Evolutionary conservation across 2,888 invertebrate genomes (phyloP).

Genomic region (Stegana nigrithorax): DNA sequence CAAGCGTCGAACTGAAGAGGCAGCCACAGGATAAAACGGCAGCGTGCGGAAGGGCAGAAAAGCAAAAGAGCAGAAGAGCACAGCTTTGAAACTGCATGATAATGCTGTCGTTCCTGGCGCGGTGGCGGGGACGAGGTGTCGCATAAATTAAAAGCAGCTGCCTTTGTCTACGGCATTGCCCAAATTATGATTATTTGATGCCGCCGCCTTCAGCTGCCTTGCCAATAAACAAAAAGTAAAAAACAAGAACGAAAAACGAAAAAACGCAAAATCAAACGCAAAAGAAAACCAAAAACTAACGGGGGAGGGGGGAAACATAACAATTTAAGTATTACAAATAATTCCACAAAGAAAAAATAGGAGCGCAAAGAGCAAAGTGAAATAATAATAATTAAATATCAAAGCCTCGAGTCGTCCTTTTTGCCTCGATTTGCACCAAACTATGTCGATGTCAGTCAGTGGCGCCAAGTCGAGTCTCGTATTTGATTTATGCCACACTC

Average conservation of each 20-base stretch:
- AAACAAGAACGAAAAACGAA: neutral
- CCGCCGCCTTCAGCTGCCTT: constrained; percentile 1
- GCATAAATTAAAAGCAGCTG: constrained; percentile 10
- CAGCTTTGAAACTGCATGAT: no score
- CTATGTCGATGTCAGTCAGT: neutral
- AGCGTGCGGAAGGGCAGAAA: neutral
- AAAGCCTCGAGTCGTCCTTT: neutral
- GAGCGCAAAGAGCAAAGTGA: no score
- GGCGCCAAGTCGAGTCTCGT: neutral
- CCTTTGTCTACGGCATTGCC: neutral
- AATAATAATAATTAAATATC: no score
- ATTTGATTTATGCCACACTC: neutral
- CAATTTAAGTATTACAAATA: no score
- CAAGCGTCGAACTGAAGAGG: neutral
- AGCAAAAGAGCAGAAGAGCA: neutral
- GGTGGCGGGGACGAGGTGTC: neutral
- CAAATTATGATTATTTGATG: constrained; percentile 1
- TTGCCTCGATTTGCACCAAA: no score
- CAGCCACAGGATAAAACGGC: neutral
- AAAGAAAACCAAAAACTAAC: neutral
- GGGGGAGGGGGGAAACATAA: no score
- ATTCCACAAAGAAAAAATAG: no score
- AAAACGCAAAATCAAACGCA: neutral
- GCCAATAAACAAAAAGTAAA: neutral
- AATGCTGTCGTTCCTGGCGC: no score